Conservation (phyloP, 2,888 invertebrate genomes). For the Hecatera dysodea region DNA sequence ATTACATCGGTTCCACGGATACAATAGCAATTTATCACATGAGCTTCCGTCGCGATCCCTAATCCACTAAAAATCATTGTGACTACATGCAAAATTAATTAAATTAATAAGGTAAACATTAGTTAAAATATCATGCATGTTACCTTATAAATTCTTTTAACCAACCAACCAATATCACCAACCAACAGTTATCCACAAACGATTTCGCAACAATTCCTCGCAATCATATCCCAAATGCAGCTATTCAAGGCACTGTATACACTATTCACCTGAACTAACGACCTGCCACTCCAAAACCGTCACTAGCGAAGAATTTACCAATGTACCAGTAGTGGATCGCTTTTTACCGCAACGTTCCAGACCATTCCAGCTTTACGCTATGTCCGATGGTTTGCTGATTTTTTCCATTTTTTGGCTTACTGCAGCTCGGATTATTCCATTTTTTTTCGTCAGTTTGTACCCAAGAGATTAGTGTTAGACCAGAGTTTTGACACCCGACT, state of each 20-base stretch:
- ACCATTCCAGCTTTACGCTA: constrained; percentile 31
- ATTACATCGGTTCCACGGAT: no score
- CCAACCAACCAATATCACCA: background rate
- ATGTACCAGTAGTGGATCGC: constrained; percentile 6
- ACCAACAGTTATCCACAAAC: constrained; percentile 2
- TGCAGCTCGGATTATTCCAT: constrained; percentile 22
- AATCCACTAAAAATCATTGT: no score
- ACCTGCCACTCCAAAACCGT: constrained; percentile 45
- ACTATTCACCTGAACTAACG: constrained; percentile 40
- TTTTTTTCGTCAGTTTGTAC: constrained; percentile 42
- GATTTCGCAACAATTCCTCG: background rate
- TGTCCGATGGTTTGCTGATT: no score
- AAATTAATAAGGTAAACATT: no score
- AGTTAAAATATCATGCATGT: no score
- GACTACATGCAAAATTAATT: no score
- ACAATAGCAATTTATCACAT: no score
- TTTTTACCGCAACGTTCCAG: constrained; percentile 41
- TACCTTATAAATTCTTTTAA: no score
- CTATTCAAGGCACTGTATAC: constrained; percentile 1
- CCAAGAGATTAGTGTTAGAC: constrained; percentile 57
- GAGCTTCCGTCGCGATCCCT: no score
- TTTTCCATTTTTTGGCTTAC: no score
- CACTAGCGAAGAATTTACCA: constrained; percentile 27
- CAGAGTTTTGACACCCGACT: constrained; percentile 58
- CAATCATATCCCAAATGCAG: constrained; percentile 24